These are phyloP conservation scores for Stichopus horrens DNA, from an alignment of 53 echinoderm and acorn worm genomes.

Conservation along the genomic window DNA sequence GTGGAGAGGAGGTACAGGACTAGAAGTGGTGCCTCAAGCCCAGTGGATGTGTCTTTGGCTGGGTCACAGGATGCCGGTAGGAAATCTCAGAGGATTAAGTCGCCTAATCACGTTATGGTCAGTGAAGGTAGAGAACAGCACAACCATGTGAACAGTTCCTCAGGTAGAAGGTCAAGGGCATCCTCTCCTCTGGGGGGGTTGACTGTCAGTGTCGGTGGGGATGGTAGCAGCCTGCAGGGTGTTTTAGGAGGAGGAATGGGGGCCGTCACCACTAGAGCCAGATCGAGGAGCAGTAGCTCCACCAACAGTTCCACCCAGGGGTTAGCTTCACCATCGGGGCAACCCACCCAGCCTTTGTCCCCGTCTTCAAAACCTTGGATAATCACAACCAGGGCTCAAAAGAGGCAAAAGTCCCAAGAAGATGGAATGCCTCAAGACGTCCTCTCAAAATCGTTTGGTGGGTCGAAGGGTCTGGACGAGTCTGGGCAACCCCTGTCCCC, in stretches of 20 bases:
- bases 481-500: conserved; percentile 16
- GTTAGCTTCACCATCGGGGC: not conserved
- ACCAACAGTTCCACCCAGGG: conserved; percentile 48
- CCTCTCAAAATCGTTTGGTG: conserved; percentile 31
- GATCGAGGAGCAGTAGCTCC: conserved; percentile 67
- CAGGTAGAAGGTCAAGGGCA: conserved; percentile 3
- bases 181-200: not conserved
- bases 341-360: conserved; percentile 4
- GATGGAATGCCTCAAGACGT: conserved; percentile 23
- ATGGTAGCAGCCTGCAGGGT: not conserved
- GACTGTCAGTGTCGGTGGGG: not conserved
- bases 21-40: conserved; percentile 66
- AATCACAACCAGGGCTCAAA: conserved; percentile 45
- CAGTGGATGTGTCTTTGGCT: conserved; percentile 27
- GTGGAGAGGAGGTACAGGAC: conserved; percentile 49
- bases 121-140: not conserved
- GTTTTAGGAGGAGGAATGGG: not conserved
- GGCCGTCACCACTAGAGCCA: conserved; percentile 46
- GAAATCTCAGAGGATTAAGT: conserved; percentile 47
- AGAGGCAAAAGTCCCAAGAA: conserved; percentile 38
- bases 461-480: not conserved
- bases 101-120: conserved; percentile 43
- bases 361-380: conserved; percentile 38
- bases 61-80: conserved; percentile 31
- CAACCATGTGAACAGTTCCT: conserved; percentile 24